phyloP scores from a whole-genome alignment of 2,113 vertebrate genomes.

The Todiramphus saurophagus region DNA sequence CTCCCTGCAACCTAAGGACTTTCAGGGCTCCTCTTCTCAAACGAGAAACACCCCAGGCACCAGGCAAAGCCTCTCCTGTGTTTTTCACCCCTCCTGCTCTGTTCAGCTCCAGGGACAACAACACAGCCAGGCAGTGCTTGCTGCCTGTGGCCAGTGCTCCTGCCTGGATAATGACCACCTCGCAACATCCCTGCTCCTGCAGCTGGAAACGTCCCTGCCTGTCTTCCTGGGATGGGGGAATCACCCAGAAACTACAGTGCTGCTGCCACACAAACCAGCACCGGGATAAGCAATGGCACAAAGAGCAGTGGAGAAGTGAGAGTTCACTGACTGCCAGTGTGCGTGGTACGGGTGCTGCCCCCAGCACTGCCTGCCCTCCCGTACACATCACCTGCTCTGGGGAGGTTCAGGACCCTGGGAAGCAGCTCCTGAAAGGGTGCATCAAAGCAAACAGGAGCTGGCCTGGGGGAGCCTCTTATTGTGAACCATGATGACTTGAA shows the following conservation, averaged over 20 bases:
- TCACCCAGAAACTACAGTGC: background rate
- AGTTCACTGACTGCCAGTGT: accelerated
- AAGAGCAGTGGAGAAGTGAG: accelerated
- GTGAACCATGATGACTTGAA: background rate
- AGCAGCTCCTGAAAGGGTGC: background rate
- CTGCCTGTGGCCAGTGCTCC: accelerated
- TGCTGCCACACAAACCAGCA: background rate
- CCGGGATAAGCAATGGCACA: background rate
- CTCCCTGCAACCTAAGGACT: background rate
- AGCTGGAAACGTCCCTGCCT: background rate
- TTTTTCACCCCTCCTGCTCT: background rate
- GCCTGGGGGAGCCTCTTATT: background rate
- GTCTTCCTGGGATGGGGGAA: background rate
- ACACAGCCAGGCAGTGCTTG: background rate
- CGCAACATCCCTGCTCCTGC: background rate
- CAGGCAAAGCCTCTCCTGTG: background rate
- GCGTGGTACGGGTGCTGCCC: accelerated
- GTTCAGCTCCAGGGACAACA: accelerated
- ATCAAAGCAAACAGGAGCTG: background rate
- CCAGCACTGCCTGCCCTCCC: background rate
- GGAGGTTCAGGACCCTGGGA: background rate
- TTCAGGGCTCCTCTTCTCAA: background rate
- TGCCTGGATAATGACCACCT: accelerated
- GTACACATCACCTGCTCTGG: too few relatives aligned
- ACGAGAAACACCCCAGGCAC: background rate